Conservation (phyloP, 2,888 invertebrate species). For the Oscheius sp. region DNA sequence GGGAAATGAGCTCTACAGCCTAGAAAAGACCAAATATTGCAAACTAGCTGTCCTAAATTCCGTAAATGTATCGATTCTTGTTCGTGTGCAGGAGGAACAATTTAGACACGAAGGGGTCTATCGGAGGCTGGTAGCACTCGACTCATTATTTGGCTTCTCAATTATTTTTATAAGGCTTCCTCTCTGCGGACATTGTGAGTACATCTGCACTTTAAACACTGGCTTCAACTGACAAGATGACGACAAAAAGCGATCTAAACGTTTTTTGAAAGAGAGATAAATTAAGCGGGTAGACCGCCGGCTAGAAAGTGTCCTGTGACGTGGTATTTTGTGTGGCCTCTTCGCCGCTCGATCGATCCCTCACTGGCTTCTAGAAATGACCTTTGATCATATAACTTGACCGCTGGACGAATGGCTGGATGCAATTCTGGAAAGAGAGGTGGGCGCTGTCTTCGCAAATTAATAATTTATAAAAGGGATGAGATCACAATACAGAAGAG, state of each 20-base stretch:
- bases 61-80: not conserved
- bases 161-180: too few species aligned
- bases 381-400: not conserved
- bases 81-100: not conserved
- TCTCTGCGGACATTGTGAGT: too few species aligned
- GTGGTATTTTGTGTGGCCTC: not conserved
- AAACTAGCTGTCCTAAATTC: slow-evolving; percentile 3
- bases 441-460: too few species aligned
- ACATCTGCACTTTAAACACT: too few species aligned
- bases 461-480: too few species aligned
- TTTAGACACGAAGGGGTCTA: not conserved
- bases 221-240: too few species aligned
- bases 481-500: too few species aligned
- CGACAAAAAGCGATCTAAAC: too few species aligned
- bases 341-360: slow-evolving; percentile 4
- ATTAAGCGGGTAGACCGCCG: not conserved
- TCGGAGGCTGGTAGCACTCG: not conserved
- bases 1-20: too few species aligned
- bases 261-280: not conserved
- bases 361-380: not conserved
- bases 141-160: too few species aligned
- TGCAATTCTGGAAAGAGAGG: too few species aligned
- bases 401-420: too few species aligned
- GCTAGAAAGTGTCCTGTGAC: not conserved
- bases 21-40: not conserved